Conservation (phyloP, 2,113 vertebrate species). For the Arothron firmamentum region DNA sequence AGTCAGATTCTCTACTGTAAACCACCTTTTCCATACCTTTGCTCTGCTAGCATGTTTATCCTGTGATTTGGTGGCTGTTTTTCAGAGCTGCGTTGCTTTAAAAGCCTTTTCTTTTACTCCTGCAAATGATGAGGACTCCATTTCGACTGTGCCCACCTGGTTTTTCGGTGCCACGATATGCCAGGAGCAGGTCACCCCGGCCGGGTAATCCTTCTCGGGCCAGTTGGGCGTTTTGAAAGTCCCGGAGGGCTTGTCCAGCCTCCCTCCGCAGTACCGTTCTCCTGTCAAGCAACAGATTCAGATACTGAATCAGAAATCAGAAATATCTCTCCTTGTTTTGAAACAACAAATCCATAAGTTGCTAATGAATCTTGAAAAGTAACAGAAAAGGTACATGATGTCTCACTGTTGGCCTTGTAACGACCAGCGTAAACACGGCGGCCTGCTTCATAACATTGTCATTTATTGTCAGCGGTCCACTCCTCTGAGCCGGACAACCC, state of each 20-base stretch:
- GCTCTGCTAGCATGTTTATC: too few species aligned
- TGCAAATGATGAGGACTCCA: neutral
- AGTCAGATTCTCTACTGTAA: too few species aligned
- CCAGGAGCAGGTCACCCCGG: constrained; percentile 93
- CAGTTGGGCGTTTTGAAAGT: constrained; percentile 96
- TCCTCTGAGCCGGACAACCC: constrained; percentile 19
- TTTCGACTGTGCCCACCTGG: constrained; percentile 74
- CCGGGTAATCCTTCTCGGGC: constrained; percentile 95
- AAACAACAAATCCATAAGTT: neutral
- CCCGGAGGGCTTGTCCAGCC: constrained; percentile 83
- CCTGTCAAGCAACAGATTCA: constrained; percentile 67
- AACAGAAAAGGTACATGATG: neutral
- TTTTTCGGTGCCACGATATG: constrained; percentile 93
- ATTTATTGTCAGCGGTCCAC: constrained; percentile 25
- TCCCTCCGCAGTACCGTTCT: constrained; percentile 96
- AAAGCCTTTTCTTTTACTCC: too few species aligned
- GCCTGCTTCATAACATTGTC: constrained; percentile 26
- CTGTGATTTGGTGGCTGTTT: too few species aligned
- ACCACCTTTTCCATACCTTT: too few species aligned
- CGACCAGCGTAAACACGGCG: neutral
- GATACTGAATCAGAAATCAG: neutral
- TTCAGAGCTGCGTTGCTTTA: too few species aligned
- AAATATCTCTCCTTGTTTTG: neutral
- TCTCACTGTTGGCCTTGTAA: too few species aligned
- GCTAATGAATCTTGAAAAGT: neutral